Evolutionary conservation across 2,113 vertebrate species (phyloP).

Genomic region (Boulengeromyrus knoepffleri): DNA sequence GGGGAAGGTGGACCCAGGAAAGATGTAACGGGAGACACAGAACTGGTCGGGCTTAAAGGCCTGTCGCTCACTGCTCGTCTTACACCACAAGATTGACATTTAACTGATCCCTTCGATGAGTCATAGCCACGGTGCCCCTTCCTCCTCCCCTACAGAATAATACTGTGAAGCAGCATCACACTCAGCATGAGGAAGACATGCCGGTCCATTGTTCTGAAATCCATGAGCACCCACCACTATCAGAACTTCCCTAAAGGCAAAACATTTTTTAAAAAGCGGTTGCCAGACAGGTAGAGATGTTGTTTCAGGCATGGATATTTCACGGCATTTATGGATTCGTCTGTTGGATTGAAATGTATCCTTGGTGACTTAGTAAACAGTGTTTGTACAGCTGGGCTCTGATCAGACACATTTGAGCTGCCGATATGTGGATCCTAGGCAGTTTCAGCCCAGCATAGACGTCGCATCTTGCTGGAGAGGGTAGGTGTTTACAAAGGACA

Average conservation of each 20-base stretch:
- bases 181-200: neutral
- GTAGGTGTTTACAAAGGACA: neutral
- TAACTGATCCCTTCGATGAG: conserved; percentile 16
- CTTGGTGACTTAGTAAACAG: neutral
- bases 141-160: neutral
- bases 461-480: neutral
- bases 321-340: neutral
- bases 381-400: neutral
- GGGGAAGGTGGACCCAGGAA: neutral
- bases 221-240: neutral
- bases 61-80: conserved; percentile 14
- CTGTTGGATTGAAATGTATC: neutral
- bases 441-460: neutral
- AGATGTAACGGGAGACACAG: conserved; percentile 17
- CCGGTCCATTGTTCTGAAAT: neutral
- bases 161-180: too few species aligned
- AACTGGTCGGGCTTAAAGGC: conserved; percentile 2
- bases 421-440: neutral
- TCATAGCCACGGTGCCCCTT: neutral
- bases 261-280: neutral
- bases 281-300: neutral
- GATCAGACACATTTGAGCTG: neutral
- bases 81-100: conserved; percentile 22
- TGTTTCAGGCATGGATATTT: neutral
- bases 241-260: neutral